Conservation (phyloP, 2,113 vertebrate genomes). For the Lutjanus erythropterus region DNA sequence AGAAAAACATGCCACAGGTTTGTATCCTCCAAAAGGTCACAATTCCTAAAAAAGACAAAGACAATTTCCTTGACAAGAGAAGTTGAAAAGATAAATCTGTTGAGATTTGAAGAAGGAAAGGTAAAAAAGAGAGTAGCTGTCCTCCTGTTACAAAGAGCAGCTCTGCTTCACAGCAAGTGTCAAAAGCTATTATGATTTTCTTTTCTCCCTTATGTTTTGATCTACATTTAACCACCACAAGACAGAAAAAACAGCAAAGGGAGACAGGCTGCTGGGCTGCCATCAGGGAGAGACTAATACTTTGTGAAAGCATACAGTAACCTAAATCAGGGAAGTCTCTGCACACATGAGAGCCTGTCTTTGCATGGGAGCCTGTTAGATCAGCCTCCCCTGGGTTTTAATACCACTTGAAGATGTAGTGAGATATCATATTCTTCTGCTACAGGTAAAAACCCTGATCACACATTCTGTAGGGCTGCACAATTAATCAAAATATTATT, state of each 20-base stretch:
- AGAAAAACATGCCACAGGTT: conserved; percentile 38
- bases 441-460: conserved; percentile 20
- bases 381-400: conserved; percentile 32
- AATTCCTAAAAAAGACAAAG: conserved; percentile 7
- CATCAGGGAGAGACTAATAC: conserved; percentile 64
- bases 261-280: conserved; percentile 46
- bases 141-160: conserved; percentile 43
- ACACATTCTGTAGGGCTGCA: conserved; percentile 8
- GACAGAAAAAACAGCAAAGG: conserved; percentile 46
- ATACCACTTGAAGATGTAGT: conserved; percentile 34
- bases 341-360: conserved; percentile 42
- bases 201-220: conserved; percentile 70
- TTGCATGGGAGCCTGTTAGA: conserved; percentile 44
- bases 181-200: conserved; percentile 68
- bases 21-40: conserved; percentile 6
- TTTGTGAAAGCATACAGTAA: conserved; percentile 70
- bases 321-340: conserved; percentile 68
- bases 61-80: conserved; percentile 47
- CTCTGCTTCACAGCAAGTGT: conserved; percentile 63
- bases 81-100: conserved; percentile 46
- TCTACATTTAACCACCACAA: conserved; percentile 71
- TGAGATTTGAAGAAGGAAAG: conserved; percentile 45
- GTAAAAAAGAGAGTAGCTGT: conserved; percentile 41
- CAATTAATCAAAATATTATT: not conserved
- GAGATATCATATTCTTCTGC: not conserved